A percentile compares a stretch with the other conserved stretches of the same genome.
phyloP scores from a whole-genome alignment of 2,797 vertebrate genomes.

The Fratercula arctica region DNA sequence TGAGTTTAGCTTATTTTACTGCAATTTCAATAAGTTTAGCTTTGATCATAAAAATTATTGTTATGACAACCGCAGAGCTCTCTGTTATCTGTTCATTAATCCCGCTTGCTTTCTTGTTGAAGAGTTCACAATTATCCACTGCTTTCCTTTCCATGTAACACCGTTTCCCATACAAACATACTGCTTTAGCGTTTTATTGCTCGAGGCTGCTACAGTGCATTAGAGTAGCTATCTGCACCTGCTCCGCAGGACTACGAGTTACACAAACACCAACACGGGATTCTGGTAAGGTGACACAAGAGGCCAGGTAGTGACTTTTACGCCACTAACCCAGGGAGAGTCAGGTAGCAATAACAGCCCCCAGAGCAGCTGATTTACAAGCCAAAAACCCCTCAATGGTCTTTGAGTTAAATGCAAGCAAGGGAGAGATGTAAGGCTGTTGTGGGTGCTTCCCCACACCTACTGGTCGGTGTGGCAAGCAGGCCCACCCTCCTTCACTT shows the following conservation, averaged over 20 bases:
- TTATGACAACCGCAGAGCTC: neutral
- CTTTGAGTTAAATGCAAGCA: neutral
- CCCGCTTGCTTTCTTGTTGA: neutral
- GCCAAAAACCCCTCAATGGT: neutral
- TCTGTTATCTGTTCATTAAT: neutral
- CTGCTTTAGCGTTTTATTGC: neutral
- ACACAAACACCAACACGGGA: too few species aligned
- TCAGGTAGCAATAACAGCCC: neutral
- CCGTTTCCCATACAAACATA: neutral
- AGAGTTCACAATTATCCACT: neutral
- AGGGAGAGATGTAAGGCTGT: neutral
- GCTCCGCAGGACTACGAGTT: accelerated
- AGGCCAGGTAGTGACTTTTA: neutral
- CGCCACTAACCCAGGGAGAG: neutral
- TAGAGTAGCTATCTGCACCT: accelerated
- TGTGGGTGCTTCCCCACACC: accelerated
- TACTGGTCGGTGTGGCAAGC: accelerated
- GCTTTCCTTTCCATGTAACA: neutral
- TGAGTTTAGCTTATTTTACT: neutral
- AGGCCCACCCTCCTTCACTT: neutral
- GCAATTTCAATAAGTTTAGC: neutral
- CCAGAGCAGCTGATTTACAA: neutral
- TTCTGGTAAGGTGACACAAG: neutral
- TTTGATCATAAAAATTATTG: neutral
- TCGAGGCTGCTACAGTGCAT: neutral